Percentiles rank a stretch among this genome's conserved stretches.
Evolutionary conservation across 2,888 invertebrate genomes (phyloP).

Genomic region (Rutpela maculata): DNA sequence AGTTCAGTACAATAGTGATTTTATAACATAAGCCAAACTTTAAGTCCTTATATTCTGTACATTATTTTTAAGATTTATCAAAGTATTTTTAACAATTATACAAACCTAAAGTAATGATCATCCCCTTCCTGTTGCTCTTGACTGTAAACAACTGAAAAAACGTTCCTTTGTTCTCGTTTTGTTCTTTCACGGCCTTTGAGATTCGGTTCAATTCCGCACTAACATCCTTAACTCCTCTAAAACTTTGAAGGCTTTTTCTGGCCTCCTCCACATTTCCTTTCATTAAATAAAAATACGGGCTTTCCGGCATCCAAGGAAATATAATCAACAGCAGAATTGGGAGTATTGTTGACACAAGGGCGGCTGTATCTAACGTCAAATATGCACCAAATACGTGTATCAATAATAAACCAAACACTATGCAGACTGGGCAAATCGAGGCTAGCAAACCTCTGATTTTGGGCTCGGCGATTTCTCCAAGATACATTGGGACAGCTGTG

Average conservation of each 20-base stretch:
- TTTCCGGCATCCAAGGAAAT: constrained; percentile 79
- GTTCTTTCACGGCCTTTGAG: constrained; percentile 65
- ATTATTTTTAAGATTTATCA: too few relatives aligned
- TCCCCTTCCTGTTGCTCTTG: constrained; percentile 78
- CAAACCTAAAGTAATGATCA: constrained; percentile 77
- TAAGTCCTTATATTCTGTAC: too few relatives aligned
- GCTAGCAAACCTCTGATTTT: constrained; percentile 66
- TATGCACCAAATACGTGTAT: constrained; percentile 76
- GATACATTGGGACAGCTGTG: constrained; percentile 62
- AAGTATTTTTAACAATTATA: neutral
- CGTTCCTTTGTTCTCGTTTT: constrained; percentile 75
- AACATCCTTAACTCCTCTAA: constrained; percentile 75
- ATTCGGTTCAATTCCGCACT: constrained; percentile 71
- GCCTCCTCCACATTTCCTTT: constrained; percentile 60
- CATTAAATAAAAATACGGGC: constrained; percentile 64
- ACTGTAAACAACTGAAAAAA: constrained; percentile 77
- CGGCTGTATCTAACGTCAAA: constrained; percentile 75
- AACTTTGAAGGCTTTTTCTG: constrained; percentile 71
- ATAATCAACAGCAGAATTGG: constrained; percentile 75
- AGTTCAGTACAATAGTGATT: too few relatives aligned
- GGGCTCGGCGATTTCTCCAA: constrained; percentile 66
- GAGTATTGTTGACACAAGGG: constrained; percentile 77
- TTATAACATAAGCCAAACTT: too few relatives aligned
- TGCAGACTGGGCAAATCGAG: constrained; percentile 59
- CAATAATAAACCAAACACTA: constrained; percentile 62